phyloP scores from a whole-genome alignment of 2,113 vertebrate genomes.

The Pongo abelii region DNA sequence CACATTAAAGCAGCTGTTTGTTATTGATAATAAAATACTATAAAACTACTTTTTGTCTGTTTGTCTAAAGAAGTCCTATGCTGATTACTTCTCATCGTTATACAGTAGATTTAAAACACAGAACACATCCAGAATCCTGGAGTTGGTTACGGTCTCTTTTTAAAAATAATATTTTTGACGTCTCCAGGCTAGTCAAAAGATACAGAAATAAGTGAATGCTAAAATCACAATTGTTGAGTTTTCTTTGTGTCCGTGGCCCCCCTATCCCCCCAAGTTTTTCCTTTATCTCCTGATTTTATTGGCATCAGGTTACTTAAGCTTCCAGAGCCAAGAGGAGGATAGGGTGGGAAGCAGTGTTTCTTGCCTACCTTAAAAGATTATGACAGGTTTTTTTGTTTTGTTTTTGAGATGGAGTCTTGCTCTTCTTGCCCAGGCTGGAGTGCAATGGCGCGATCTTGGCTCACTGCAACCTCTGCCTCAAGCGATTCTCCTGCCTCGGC shows the following conservation, averaged over 20 bases:
- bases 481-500: too few relatives aligned
- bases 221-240: neutral
- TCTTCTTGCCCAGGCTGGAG: too few relatives aligned
- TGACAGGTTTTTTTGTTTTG: too few relatives aligned
- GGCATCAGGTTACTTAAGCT: neutral
- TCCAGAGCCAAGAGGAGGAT: neutral
- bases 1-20: constrained; percentile 75
- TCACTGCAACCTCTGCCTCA: too few relatives aligned
- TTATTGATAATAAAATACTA: constrained; percentile 84
- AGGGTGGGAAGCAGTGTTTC: neutral
- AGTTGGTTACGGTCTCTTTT: neutral
- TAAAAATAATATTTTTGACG: neutral
- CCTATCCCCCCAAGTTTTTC: accelerated
- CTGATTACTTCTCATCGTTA: neutral
- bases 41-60: constrained; percentile 71
- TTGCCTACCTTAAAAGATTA: neutral
- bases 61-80: constrained; percentile 40
- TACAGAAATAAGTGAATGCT: neutral
- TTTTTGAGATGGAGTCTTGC: too few relatives aligned
- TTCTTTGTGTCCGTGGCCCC: neutral
- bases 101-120: neutral
- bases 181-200: neutral
- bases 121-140: neutral
- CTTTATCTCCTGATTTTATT: neutral
- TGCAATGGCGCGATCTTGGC: too few relatives aligned